A percentile compares a stretch with the other conserved stretches of the same genome.
Evolutionary conservation across 2,888 invertebrate species (phyloP).

Genomic region (Nebria salina): DNA sequence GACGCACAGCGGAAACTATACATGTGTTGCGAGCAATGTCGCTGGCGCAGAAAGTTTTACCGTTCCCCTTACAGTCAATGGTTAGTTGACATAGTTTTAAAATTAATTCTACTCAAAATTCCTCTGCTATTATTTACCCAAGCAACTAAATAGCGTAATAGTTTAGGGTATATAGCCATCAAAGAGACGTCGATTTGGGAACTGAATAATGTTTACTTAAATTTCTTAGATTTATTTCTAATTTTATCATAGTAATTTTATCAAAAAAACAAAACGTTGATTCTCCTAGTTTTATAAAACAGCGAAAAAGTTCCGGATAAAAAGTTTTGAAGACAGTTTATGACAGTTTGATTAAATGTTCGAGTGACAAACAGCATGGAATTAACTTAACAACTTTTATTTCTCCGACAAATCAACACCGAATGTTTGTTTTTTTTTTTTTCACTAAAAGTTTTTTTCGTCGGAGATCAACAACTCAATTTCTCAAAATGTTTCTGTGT

Average conservation of each 20-base stretch:
- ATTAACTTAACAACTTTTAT: slow-evolving; percentile 41
- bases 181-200: no score
- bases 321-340: slow-evolving; percentile 22
- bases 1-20: slow-evolving; percentile 88
- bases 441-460: neutral
- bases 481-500: neutral
- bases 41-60: slow-evolving; percentile 82
- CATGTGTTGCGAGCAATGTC: slow-evolving; percentile 90
- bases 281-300: neutral
- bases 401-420: neutral
- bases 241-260: neutral
- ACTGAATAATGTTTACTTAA: no score
- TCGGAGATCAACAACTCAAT: neutral
- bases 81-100: slow-evolving; percentile 61
- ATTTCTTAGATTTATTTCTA: neutral
- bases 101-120: slow-evolving; percentile 3
- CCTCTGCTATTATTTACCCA: neutral
- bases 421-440: neutral
- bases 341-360: slow-evolving; percentile 45
- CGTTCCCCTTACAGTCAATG: slow-evolving; percentile 84
- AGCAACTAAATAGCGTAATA: no score
- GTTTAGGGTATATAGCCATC: no score
- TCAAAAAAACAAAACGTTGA: neutral
- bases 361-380: slow-evolving; percentile 33
- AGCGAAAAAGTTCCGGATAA: neutral